Percentiles rank a stretch among this genome's conserved stretches.
Conservation (phyloP, 1,140 invertebrate species). For the Laupala kohalensis region DNA sequence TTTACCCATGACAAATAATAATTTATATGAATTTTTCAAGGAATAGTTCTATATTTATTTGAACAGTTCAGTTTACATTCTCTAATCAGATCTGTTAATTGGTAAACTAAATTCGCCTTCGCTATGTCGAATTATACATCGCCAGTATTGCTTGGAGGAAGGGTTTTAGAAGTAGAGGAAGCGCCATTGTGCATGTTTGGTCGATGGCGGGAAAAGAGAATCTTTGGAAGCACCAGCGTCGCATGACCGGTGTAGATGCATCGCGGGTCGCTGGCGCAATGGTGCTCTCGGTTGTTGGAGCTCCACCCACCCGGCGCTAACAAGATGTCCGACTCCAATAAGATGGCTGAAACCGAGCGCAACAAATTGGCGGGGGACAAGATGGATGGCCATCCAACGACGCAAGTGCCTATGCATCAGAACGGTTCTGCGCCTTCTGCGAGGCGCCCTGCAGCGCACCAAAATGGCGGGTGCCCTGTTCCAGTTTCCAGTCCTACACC, state of each 20-base stretch:
- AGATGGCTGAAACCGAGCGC: neutral
- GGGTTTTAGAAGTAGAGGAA: neutral
- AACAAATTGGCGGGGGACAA: neutral
- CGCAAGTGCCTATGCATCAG: neutral
- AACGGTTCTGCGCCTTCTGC: neutral
- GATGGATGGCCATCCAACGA: neutral
- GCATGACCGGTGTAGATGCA: slow-evolving; percentile 22
- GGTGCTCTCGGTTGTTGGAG: slow-evolving; percentile 22
- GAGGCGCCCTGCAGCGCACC: neutral
- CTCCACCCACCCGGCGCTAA: neutral
- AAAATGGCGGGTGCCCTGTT: neutral
- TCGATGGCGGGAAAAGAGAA: neutral
- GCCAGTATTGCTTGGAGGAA: too few relatives aligned
- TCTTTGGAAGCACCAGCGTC: neutral
- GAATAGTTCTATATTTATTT: too few relatives aligned
- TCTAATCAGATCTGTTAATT: too few relatives aligned
- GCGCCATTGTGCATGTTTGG: neutral
- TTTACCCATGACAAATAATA: too few relatives aligned
- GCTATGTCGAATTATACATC: too few relatives aligned
- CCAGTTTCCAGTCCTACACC: too few relatives aligned
- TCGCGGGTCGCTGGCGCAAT: slow-evolving; percentile 23
- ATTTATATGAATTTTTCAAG: too few relatives aligned
- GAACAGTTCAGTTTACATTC: too few relatives aligned
- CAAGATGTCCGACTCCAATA: neutral
- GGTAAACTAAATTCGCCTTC: too few relatives aligned